Evolutionary conservation across 2,113 vertebrate genomes (phyloP), one percentile per base, ranked within the genome.

Genomic region (Isichthys henryi): DNA sequence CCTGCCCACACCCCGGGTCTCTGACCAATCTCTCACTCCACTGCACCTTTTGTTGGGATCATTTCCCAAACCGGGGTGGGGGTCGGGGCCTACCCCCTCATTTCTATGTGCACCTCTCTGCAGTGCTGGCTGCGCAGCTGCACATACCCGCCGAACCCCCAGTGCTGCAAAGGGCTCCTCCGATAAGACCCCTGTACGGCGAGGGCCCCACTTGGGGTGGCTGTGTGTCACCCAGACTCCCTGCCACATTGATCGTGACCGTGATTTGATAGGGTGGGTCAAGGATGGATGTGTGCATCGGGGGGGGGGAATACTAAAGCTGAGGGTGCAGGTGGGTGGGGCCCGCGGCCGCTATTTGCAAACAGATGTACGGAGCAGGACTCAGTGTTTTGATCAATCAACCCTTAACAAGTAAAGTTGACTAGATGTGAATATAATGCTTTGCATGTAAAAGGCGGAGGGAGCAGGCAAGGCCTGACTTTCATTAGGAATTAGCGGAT

Each of bases 11-110:
- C 31, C 74, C 74, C 15, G 74, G 74, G 31, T 77, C 74, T 35
- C 74, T 77, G 74, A 77, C 77, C 52, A 96, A 97, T 98, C 97
- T 97, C 96, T 97, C 97, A 99, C 96, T 97, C 95, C 97, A 97
- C 94, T 93, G 97, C 96, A 97, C 95, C 97, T 98, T 98, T 99
- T 99, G 97, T 99, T 94, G 92, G 86, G 91, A 90, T 96, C 94
- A 96, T 96, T 97, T 97, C 96, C 96, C 95, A 15, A 84, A 94
- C 94, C 95, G 94, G 96, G 92, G 92, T 90, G 91, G 90, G 91
- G 91, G 91, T 90, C 92, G 93, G 89, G 92, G 91, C 77, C 91
- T 46, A 56, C 17, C 91, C 91, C 93, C 93, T 92, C 90, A 82
- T 84, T 88, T 91, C 90, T 52, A 85, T 90, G 83, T 88, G 74